These are phyloP conservation scores for Nesogale talazaci DNA, from an alignment of 2,113 vertebrate genomes.

Conservation along the genomic window DNA sequence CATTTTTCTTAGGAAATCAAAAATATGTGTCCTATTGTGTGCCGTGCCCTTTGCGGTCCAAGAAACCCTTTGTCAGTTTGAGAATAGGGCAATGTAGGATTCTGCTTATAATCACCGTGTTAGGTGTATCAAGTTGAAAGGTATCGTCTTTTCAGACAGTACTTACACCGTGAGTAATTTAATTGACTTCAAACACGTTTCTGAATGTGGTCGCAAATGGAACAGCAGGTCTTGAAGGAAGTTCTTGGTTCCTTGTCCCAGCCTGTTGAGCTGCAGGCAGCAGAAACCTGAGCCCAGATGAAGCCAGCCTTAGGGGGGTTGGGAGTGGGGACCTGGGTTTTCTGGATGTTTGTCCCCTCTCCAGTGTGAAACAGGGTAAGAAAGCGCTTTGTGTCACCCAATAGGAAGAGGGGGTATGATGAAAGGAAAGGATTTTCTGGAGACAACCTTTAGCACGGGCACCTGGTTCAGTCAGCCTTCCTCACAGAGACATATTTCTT, in stretches of 20 bases:
- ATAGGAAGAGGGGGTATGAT: background rate
- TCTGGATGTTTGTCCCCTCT: slow-evolving; percentile 5
- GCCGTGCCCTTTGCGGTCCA: background rate
- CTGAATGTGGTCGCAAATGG: background rate
- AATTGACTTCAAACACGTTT: background rate
- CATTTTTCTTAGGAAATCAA: background rate
- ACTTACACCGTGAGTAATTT: slow-evolving; percentile 10
- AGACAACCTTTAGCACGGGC: background rate
- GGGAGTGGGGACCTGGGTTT: background rate
- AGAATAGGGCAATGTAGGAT: slow-evolving; percentile 26
- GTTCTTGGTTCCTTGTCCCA: background rate
- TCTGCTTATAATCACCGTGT: slow-evolving; percentile 20
- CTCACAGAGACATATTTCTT: slow-evolving; percentile 48
- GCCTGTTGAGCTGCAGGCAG: background rate
- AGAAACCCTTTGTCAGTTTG: background rate
- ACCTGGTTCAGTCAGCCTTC: slow-evolving; percentile 1
- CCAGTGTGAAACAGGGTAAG: background rate
- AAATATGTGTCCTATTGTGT: background rate
- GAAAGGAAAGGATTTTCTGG: background rate
- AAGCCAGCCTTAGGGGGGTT: too few species aligned
- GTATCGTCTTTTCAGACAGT: background rate
- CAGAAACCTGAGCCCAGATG: background rate
- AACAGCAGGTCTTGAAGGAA: background rate
- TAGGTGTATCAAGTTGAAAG: slow-evolving; percentile 32
- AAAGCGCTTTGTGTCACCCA: slow-evolving; percentile 45